phyloP scores from a whole-genome alignment of 2,888 invertebrate genomes.

The Drymonia ruficornis region DNA sequence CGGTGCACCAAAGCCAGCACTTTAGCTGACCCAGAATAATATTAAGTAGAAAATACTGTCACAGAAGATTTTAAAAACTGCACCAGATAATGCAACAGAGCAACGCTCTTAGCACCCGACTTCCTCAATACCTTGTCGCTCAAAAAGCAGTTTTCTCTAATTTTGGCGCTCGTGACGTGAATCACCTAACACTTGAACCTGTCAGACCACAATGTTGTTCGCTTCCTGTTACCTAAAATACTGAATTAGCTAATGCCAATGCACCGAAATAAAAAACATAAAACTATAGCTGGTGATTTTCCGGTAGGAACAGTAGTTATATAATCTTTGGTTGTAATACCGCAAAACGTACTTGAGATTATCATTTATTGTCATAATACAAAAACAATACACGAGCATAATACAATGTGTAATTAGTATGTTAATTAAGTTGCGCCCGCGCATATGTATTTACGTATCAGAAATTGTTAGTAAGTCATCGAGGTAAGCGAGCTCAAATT shows the following conservation, averaged over 20 bases:
- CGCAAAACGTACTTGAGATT: neutral
- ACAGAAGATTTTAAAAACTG: no score
- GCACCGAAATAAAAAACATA: no score
- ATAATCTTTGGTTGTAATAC: neutral
- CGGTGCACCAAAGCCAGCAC: no score
- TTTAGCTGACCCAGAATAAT: no score
- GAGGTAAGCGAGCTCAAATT: neutral
- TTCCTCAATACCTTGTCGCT: no score
- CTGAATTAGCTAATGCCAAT: neutral
- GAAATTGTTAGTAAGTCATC: neutral
- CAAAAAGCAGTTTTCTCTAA: no score
- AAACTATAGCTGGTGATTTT: neutral
- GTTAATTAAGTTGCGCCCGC: neutral
- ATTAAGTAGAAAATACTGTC: no score
- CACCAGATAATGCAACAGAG: no score
- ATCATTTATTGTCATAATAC: neutral
- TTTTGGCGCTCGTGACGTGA: neutral
- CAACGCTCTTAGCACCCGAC: no score
- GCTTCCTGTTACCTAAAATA: neutral
- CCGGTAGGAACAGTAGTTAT: neutral
- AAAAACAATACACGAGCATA: neutral
- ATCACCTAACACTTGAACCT: neutral
- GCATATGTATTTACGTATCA: conserved; percentile 7
- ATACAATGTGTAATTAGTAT: neutral
- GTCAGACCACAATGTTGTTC: neutral